Conservation (phyloP, 1,140 invertebrate species). For the Conopomorpha cramerella region DNA sequence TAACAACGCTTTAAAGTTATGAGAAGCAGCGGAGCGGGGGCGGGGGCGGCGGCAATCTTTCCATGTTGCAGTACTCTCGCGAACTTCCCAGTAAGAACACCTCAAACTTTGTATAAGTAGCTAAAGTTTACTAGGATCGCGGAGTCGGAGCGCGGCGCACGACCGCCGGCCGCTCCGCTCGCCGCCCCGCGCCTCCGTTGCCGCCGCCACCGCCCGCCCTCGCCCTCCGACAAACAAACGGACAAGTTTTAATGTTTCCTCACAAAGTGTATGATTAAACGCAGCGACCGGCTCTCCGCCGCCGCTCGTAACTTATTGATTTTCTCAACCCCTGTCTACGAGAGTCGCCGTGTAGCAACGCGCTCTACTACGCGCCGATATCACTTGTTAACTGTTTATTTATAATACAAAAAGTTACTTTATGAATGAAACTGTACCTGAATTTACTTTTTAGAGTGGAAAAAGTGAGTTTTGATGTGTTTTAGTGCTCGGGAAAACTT, state of each 20-base stretch:
- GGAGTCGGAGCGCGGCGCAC: slow-evolving; percentile 13
- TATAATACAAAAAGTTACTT: slow-evolving; percentile 28
- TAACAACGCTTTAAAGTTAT: slow-evolving; percentile 53
- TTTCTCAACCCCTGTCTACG: slow-evolving; percentile 57
- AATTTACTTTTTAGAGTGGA: slow-evolving; percentile 20
- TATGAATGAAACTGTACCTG: slow-evolving; percentile 7
- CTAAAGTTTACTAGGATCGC: slow-evolving; percentile 46
- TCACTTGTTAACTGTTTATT: slow-evolving; percentile 23
- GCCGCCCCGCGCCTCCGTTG: slow-evolving; percentile 11
- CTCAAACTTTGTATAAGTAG: slow-evolving; percentile 58
- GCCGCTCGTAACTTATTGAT: slow-evolving; percentile 63
- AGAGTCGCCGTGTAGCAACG: slow-evolving; percentile 40
- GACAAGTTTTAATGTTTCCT: slow-evolving; percentile 61
- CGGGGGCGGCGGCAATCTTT: slow-evolving; percentile 37
- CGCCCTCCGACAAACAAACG: slow-evolving; percentile 53
- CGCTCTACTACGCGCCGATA: slow-evolving; percentile 21
- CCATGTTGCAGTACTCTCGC: slow-evolving; percentile 47
- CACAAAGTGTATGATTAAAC: slow-evolving; percentile 61
- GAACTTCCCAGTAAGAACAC: slow-evolving; percentile 58
- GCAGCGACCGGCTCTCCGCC: slow-evolving; percentile 52
- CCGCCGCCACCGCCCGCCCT: slow-evolving; percentile 17
- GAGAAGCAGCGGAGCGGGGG: slow-evolving; percentile 22
- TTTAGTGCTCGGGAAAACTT: too few relatives aligned
- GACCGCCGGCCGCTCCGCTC: slow-evolving; percentile 11
- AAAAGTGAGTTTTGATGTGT: slow-evolving; percentile 31